phyloP scores from a whole-genome alignment of 92 coral and sea anemone species.

The Ricordea florida region DNA sequence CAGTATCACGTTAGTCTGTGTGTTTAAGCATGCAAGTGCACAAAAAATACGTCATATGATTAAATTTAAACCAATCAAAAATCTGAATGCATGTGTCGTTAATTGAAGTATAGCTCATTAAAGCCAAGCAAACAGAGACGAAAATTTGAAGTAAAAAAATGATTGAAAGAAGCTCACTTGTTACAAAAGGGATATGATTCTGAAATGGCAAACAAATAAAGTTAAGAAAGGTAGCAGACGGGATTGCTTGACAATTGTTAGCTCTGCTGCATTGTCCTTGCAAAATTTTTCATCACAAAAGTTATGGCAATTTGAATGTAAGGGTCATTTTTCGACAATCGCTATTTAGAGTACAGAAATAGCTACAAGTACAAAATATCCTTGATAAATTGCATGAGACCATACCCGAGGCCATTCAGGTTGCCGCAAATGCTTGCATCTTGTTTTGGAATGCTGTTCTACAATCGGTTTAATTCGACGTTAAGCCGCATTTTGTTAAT shows the following conservation, averaged over 20 bases:
- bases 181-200: not conserved
- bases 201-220: not conserved
- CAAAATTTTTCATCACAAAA: slow-evolving; percentile 66
- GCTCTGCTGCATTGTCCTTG: not conserved
- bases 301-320: not conserved
- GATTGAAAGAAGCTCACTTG: not conserved
- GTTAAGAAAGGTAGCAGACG: not conserved
- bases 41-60: slow-evolving; percentile 21
- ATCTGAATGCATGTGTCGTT: not conserved
- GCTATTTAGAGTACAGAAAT: not conserved
- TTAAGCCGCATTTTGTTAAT: not conserved
- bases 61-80: not conserved
- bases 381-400: no score
- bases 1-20: no score
- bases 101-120: not conserved
- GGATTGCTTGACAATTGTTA: not conserved
- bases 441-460: no score
- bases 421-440: no score
- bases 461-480: not conserved
- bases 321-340: not conserved
- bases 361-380: no score
- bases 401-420: no score
- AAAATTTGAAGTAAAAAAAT: not conserved
- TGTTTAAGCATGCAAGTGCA: no score
- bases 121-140: not conserved